Percentiles rank a stretch among this genome's conserved stretches.
Evolutionary conservation across 2,113 vertebrate species (phyloP).

Genomic region (Microcebus lehilahytsara): DNA sequence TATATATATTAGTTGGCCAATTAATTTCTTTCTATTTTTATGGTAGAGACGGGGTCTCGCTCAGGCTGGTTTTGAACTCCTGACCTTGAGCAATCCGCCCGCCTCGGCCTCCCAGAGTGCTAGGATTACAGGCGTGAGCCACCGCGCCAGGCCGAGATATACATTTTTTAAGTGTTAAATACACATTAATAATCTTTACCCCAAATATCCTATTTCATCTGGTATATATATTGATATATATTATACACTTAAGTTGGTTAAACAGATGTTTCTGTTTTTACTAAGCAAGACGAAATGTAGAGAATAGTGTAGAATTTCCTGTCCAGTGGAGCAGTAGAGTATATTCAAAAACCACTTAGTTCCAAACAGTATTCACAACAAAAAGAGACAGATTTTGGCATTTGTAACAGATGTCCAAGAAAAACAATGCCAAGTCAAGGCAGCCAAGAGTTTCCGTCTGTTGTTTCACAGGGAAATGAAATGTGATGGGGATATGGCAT

Average conservation of each 20-base stretch:
- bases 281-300: not conserved
- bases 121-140: no score
- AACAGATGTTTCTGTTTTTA: conserved; percentile 33
- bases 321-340: not conserved
- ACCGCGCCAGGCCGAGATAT: no score
- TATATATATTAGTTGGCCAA: no score
- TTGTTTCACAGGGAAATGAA: not conserved
- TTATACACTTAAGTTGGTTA: not conserved
- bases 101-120: no score
- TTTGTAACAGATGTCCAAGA: conserved; percentile 34
- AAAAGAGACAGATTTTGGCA: not conserved
- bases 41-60: no score
- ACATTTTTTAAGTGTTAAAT: not conserved
- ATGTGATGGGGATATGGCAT: conserved; percentile 16
- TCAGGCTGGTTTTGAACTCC: no score
- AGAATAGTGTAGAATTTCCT: not conserved
- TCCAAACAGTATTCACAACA: conserved; percentile 38
- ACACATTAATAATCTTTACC: not conserved
- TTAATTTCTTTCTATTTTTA: no score
- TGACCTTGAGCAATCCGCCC: no score
- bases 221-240: not conserved
- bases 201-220: not conserved
- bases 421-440: not conserved
- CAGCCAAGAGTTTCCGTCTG: not conserved
- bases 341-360: not conserved